Percentiles rank a stretch among this genome's conserved stretches.
These are phyloP conservation scores for Gryllus bimaculatus DNA, from an alignment of 1,140 invertebrate species.

Conservation along the genomic window DNA sequence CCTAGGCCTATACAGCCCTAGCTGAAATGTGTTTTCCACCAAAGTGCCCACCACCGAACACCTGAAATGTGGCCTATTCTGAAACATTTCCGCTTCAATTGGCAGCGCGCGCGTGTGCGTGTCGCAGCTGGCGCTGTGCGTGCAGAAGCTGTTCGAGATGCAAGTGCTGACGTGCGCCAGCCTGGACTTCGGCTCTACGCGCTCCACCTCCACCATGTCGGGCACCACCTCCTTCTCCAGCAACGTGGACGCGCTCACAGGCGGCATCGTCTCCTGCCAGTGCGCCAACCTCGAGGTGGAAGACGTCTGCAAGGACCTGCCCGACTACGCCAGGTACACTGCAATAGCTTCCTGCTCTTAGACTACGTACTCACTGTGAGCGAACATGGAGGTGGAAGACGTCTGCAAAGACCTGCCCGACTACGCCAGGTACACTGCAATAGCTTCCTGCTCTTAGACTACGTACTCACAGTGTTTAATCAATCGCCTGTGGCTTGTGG, in stretches of 20 bases:
- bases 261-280: background rate
- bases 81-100: no score
- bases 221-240: background rate
- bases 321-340: constrained; percentile 37
- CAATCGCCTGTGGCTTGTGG: no score
- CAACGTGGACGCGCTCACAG: background rate
- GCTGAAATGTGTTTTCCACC: no score
- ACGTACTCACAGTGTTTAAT: no score
- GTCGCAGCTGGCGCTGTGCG: constrained; percentile 7
- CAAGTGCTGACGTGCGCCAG: constrained; percentile 46
- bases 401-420: constrained; percentile 37
- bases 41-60: no score
- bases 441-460: no score
- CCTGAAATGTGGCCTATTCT: no score
- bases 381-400: background rate
- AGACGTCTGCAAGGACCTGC: constrained; percentile 33
- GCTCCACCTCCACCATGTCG: background rate
- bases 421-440: constrained; percentile 33
- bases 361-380: no score
- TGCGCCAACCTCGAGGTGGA: background rate
- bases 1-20: no score
- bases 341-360: no score
- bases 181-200: constrained; percentile 37
- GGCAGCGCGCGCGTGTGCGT: constrained; percentile 30
- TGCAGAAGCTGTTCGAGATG: constrained; percentile 46